Evolutionary conservation across 2,797 vertebrate genomes (phyloP).

Genomic region (Sebastes iracundus): DNA sequence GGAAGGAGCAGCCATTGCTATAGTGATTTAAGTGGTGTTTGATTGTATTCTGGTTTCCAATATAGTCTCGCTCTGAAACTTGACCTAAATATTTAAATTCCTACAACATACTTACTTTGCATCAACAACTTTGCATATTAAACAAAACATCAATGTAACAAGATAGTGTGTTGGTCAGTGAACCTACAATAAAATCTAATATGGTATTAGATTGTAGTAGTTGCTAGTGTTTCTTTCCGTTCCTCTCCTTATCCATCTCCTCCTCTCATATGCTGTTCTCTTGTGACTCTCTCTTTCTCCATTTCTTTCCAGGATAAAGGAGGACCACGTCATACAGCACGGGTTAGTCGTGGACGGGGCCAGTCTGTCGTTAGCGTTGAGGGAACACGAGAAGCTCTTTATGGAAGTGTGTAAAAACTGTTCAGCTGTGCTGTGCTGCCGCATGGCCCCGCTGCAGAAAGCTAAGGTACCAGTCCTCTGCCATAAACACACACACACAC

Average conservation of each 20-base stretch:
- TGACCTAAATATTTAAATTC: background rate
- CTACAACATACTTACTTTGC: background rate
- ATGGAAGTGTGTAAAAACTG: conserved; percentile 98
- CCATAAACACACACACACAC: background rate
- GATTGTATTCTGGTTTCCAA: background rate
- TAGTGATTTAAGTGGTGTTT: background rate
- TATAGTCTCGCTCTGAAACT: background rate
- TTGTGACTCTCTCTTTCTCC: background rate
- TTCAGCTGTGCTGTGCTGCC: conserved; percentile 95
- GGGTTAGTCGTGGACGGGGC: conserved; percentile 96
- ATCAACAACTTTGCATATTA: background rate
- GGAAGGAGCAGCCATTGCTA: background rate
- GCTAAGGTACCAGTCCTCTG: conserved; percentile 87
- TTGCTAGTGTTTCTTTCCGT: background rate
- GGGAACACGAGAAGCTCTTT: conserved; percentile 96
- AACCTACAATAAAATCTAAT: background rate
- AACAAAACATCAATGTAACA: background rate
- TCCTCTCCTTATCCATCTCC: background rate
- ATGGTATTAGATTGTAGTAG: background rate
- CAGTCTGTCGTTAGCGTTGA: conserved; percentile 94
- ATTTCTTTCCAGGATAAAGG: conserved; percentile 86
- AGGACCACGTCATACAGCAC: conserved; percentile 97
- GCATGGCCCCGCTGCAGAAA: conserved; percentile 98
- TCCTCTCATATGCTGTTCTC: background rate
- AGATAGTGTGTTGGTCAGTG: background rate